Conservation (phyloP, 1,140 invertebrate genomes). For the Ostrea denselamellosa region DNA sequence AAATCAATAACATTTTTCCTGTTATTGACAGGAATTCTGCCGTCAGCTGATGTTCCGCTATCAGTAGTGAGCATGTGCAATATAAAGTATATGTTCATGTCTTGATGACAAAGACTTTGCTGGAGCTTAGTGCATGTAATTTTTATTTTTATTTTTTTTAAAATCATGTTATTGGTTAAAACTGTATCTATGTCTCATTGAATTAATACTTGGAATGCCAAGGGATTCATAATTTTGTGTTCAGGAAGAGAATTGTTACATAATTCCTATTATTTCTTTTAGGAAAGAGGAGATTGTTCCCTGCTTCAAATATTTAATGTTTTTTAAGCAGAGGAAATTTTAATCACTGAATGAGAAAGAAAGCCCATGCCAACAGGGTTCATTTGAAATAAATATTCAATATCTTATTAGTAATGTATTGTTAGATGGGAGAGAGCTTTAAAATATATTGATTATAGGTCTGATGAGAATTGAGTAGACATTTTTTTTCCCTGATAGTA, state of each 20-base stretch:
- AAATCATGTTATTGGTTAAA: not conserved
- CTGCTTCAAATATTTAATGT: not conserved
- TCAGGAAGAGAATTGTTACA: conserved; percentile 14
- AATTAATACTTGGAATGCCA: not conserved
- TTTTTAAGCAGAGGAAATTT: conserved; percentile 26
- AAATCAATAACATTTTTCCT: conserved; percentile 26
- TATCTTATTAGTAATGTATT: conserved; percentile 40
- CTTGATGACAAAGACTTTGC: not conserved
- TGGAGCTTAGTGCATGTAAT: not conserved
- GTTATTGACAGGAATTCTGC: conserved; percentile 27
- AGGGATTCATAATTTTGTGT: not conserved
- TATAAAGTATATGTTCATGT: not conserved
- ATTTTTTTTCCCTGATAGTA: conserved; percentile 39
- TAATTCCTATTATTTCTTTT: not conserved
- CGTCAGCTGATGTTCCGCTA: not conserved
- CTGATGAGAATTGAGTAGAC: conserved; percentile 39
- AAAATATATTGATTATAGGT: conserved; percentile 37
- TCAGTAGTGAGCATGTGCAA: conserved; percentile 23
- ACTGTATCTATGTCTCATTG: not conserved
- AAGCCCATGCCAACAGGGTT: not conserved
- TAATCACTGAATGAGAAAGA: conserved; percentile 12
- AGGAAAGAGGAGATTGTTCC: not conserved
- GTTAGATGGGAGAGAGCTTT: conserved; percentile 31
- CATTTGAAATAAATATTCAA: conserved; percentile 37
- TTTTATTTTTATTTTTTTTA: too few species aligned